Conservation (phyloP, 2,888 invertebrate species). For the Dolomedes plantarius region DNA sequence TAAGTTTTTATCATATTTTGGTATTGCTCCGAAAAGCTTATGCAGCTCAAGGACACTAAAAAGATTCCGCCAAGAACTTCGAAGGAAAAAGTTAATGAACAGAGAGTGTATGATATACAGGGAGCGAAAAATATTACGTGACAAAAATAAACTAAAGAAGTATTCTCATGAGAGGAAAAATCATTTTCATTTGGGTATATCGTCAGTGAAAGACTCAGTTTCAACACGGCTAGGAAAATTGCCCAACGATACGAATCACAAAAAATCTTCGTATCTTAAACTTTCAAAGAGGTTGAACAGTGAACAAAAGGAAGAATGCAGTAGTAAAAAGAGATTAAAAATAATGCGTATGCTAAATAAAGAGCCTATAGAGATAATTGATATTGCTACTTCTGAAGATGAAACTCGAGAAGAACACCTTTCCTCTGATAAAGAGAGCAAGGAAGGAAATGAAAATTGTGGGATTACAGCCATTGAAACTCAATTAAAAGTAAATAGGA, state of each 20-base stretch:
- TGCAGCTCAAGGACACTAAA: slow-evolving; percentile 29
- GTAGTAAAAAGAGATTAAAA: not conserved
- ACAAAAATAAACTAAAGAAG: slow-evolving; percentile 42
- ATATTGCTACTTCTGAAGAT: slow-evolving; percentile 30
- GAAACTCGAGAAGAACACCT: not conserved
- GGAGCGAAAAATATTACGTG: slow-evolving; percentile 26
- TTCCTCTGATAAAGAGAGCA: no score
- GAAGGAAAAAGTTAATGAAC: not conserved
- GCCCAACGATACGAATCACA: no score
- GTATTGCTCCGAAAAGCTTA: slow-evolving; percentile 32
- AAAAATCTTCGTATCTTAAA: no score
- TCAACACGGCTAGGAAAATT: not conserved
- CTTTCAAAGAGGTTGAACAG: not conserved
- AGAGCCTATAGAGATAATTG: slow-evolving; percentile 11
- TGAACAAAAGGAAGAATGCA: not conserved
- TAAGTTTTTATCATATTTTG: slow-evolving; percentile 22
- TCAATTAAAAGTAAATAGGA: no score
- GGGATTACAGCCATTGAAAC: no score
- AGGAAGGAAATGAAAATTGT: no score
- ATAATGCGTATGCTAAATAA: not conserved
- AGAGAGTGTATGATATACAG: not conserved
- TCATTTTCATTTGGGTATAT: not conserved
- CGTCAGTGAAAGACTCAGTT: not conserved
- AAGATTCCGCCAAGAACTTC: slow-evolving; percentile 13
- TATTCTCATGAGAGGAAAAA: not conserved